Evolutionary conservation across 1,140 invertebrate species (phyloP).

Genomic region (Bombus breviceps): DNA sequence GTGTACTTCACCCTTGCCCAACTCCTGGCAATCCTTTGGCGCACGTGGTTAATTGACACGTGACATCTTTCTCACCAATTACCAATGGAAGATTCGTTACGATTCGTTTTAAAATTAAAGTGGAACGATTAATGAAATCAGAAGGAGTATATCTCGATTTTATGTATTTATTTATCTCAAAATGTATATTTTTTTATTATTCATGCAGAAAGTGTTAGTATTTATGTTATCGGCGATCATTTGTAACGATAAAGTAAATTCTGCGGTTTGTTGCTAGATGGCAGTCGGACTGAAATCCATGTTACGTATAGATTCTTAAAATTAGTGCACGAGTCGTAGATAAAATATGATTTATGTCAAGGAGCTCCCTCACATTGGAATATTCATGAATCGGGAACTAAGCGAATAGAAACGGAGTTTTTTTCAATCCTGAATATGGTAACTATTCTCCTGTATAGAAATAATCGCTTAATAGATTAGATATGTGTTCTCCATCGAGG

Average conservation of each 20-base stretch:
- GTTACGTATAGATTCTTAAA: neutral
- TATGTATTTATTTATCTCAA: neutral
- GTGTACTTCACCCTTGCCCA: slow-evolving; percentile 63
- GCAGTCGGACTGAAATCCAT: neutral
- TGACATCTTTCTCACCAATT: neutral
- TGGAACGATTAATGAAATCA: neutral
- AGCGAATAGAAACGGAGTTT: neutral
- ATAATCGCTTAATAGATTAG: neutral
- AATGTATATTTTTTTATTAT: neutral
- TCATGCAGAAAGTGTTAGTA: neutral
- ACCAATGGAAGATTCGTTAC: neutral
- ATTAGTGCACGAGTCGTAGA: neutral
- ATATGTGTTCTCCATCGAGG: neutral
- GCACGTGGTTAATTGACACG: slow-evolving; percentile 55
- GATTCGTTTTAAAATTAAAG: neutral
- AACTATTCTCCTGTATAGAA: neutral
- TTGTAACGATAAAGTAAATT: neutral
- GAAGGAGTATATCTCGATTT: neutral
- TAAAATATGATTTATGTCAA: neutral
- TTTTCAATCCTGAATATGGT: neutral
- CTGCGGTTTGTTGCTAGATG: neutral
- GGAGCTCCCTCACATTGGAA: neutral
- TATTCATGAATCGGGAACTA: neutral
- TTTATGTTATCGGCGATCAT: neutral
- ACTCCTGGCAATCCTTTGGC: slow-evolving; percentile 39